Evolutionary conservation across 2,113 vertebrate species (phyloP).

Genomic region (Tetrao urogallus): DNA sequence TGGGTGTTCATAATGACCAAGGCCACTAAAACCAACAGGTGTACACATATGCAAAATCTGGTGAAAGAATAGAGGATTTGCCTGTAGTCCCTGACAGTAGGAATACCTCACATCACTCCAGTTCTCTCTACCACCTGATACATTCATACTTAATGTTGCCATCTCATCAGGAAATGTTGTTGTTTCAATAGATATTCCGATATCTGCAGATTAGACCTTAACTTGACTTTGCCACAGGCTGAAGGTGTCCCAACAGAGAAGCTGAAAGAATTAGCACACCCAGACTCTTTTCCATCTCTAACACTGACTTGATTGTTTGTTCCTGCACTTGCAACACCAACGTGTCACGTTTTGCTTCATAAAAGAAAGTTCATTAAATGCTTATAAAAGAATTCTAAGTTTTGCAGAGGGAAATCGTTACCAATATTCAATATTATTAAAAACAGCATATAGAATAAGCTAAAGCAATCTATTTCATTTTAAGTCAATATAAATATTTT

Average conservation of each 20-base stretch:
- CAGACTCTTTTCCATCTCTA: background rate
- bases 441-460: conserved; percentile 29
- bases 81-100: background rate
- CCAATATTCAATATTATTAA: conserved; percentile 10
- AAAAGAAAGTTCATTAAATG: conserved; percentile 44
- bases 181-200: background rate
- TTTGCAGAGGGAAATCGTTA: background rate
- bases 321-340: background rate
- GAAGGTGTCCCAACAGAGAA: background rate
- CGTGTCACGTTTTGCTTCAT: background rate
- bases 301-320: background rate
- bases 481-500: conserved; percentile 57
- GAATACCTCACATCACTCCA: background rate
- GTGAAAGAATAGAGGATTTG: background rate
- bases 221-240: background rate
- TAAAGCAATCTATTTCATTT: conserved; percentile 51
- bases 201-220: background rate
- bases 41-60: background rate
- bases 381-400: background rate
- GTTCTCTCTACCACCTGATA: background rate
- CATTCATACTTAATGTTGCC: background rate
- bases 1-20: fast-evolving
- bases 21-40: background rate
- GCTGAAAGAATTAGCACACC: background rate
- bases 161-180: background rate